phyloP scores from a whole-genome alignment of 2,113 vertebrate species.

The Platichthys flesus region DNA sequence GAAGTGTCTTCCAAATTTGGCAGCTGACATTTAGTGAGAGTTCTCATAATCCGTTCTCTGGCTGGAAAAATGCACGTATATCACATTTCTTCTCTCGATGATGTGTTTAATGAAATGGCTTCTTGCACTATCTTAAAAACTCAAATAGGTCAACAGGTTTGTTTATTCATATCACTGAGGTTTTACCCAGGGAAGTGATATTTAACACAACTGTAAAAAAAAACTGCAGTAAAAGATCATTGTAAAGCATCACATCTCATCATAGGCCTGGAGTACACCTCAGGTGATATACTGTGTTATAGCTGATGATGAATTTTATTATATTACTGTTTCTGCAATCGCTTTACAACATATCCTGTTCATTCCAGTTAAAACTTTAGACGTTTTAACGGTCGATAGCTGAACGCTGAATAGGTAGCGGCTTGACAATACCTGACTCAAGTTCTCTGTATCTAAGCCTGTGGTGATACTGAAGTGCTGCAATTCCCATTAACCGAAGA shows the following conservation, averaged over 20 bases:
- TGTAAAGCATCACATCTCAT: background rate
- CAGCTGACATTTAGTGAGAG: slow-evolving; percentile 33
- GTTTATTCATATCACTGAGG: background rate
- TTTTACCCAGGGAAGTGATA: background rate
- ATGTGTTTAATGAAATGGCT: slow-evolving; percentile 21
- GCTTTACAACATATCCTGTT: background rate
- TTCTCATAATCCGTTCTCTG: slow-evolving; percentile 45
- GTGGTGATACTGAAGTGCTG: slow-evolving; percentile 10
- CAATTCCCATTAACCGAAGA: slow-evolving; percentile 15
- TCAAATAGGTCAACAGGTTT: slow-evolving; percentile 1
- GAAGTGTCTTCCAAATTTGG: slow-evolving; percentile 30
- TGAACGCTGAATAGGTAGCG: background rate
- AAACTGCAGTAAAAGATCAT: background rate
- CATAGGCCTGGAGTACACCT: background rate
- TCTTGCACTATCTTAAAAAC: slow-evolving; percentile 31
- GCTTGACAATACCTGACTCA: background rate
- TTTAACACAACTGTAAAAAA: background rate
- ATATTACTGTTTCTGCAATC: too few relatives aligned
- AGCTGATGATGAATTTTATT: background rate
- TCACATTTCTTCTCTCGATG: slow-evolving; percentile 29
- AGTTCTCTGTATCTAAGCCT: background rate
- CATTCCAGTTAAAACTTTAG: background rate
- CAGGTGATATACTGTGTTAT: background rate
- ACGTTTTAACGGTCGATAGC: background rate
- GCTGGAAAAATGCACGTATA: slow-evolving; percentile 45